Percentiles rank a stretch among this genome's conserved stretches.
Conservation (phyloP, 2,888 invertebrate genomes). For the Minunthozetes semirufus region DNA sequence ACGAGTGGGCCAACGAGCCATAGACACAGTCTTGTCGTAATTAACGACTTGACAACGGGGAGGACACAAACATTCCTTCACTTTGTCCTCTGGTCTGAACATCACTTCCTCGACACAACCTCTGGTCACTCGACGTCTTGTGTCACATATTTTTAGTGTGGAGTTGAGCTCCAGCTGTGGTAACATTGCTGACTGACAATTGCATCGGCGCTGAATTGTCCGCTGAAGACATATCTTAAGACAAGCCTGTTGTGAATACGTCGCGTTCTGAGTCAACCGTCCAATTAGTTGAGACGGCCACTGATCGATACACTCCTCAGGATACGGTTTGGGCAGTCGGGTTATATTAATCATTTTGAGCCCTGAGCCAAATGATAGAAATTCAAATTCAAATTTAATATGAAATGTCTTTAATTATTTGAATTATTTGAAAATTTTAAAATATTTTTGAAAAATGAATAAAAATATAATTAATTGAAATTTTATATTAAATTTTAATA, state of each 20-base stretch:
- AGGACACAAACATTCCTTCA: constrained; percentile 38
- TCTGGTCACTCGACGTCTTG: constrained; percentile 34
- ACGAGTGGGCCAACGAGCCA: constrained; percentile 39
- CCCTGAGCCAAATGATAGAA: no score
- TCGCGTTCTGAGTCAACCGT: constrained; percentile 36
- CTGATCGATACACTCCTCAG: constrained; percentile 40
- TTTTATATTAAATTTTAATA: no score
- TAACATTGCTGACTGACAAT: constrained; percentile 38
- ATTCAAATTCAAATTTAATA: no score
- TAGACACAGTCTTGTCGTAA: constrained; percentile 40
- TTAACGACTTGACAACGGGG: constrained; percentile 39
- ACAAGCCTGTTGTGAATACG: constrained; percentile 40
- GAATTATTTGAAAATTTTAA: no score
- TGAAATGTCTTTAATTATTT: no score
- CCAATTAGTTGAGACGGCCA: constrained; percentile 37
- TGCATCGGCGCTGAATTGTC: constrained; percentile 38
- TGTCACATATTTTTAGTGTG: constrained; percentile 37
- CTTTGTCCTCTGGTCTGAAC: constrained; percentile 38
- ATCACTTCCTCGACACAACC: constrained; percentile 40
- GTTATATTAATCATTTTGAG: constrained; percentile 40
- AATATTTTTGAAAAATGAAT: no score
- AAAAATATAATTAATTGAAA: no score
- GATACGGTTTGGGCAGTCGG: constrained; percentile 40
- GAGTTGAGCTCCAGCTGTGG: constrained; percentile 37
- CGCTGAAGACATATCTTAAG: constrained; percentile 39